Percentiles rank a stretch among this genome's conserved stretches.
Conservation (phyloP, 2,797 vertebrate species). For the Sebastes nivosus region DNA sequence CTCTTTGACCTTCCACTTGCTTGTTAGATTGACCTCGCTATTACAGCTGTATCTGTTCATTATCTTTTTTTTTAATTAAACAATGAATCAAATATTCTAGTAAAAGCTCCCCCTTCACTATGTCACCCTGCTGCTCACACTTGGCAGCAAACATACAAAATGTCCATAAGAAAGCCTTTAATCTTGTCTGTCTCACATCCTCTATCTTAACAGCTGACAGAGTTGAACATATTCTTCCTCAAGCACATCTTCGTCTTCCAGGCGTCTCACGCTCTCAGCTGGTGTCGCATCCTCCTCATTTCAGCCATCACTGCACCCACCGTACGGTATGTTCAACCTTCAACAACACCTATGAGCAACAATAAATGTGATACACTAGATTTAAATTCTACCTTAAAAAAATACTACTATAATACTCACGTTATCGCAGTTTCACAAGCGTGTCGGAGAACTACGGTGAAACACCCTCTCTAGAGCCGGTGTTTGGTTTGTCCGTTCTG, state of each 20-base stretch:
- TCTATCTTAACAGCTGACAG: conserved; percentile 87
- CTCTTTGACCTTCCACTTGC: background rate
- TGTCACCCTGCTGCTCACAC: background rate
- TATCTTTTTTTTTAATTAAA: background rate
- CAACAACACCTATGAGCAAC: background rate
- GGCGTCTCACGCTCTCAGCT: conserved; percentile 93
- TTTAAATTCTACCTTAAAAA: background rate
- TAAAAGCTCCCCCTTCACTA: background rate
- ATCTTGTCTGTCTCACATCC: background rate
- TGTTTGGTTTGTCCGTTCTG: no score
- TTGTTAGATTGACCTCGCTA: background rate
- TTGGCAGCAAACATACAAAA: background rate
- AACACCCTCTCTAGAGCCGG: no score
- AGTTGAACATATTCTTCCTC: conserved; percentile 97
- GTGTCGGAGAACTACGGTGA: no score
- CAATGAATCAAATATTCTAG: background rate
- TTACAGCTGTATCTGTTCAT: background rate
- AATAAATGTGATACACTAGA: background rate
- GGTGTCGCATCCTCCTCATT: conserved; percentile 93
- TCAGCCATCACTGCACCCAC: conserved; percentile 95
- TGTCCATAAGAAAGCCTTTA: background rate
- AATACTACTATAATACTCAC: background rate
- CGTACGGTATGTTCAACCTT: conserved; percentile 85
- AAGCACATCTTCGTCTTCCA: conserved; percentile 99
- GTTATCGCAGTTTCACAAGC: no score